Percentiles rank a stretch among this genome's conserved stretches.
These are phyloP conservation scores for Eolophus roseicapilla DNA, from an alignment of 2,113 vertebrate species.

Conservation along the genomic window DNA sequence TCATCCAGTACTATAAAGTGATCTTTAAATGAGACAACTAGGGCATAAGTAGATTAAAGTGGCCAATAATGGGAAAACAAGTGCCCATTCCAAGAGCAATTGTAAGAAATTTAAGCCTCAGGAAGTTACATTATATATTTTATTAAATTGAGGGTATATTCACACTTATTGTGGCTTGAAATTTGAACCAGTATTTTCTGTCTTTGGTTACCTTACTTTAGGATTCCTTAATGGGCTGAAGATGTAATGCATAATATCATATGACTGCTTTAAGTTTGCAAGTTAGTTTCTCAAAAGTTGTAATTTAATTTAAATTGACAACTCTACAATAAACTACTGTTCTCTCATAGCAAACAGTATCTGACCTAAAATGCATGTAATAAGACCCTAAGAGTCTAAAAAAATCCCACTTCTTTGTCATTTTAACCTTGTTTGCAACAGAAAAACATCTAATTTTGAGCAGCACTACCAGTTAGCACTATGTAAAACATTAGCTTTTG, in stretches of 20 bases:
- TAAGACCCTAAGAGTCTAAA: slow-evolving; percentile 79
- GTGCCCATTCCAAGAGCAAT: slow-evolving; percentile 85
- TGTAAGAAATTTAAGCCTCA: slow-evolving; percentile 92
- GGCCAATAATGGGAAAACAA: slow-evolving; percentile 91
- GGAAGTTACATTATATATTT: slow-evolving; percentile 95
- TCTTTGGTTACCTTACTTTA: slow-evolving; percentile 92
- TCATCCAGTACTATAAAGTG: slow-evolving; percentile 78
- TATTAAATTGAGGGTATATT: slow-evolving; percentile 98
- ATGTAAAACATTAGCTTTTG: slow-evolving; percentile 55
- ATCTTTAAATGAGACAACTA: slow-evolving; percentile 85
- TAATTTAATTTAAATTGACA: slow-evolving; percentile 94
- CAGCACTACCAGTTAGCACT: slow-evolving; percentile 64
- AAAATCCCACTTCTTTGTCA: slow-evolving; percentile 75
- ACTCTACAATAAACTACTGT: slow-evolving; percentile 85
- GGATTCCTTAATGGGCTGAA: slow-evolving; percentile 89
- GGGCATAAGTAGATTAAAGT: slow-evolving; percentile 90
- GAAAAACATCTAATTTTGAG: slow-evolving; percentile 72
- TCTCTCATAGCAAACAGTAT: slow-evolving; percentile 77
- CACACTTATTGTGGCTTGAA: slow-evolving; percentile 90
- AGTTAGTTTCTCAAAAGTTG: slow-evolving; percentile 88
- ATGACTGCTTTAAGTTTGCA: slow-evolving; percentile 86
- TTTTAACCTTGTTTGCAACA: slow-evolving; percentile 81
- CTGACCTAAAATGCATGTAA: slow-evolving; percentile 83
- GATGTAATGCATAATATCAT: slow-evolving; percentile 86
- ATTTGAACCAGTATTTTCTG: slow-evolving; percentile 93